Percentiles rank a stretch among this genome's conserved stretches.
Conservation (phyloP, 2,113 vertebrate species). For the Sterrhoptilus dennistouni region DNA sequence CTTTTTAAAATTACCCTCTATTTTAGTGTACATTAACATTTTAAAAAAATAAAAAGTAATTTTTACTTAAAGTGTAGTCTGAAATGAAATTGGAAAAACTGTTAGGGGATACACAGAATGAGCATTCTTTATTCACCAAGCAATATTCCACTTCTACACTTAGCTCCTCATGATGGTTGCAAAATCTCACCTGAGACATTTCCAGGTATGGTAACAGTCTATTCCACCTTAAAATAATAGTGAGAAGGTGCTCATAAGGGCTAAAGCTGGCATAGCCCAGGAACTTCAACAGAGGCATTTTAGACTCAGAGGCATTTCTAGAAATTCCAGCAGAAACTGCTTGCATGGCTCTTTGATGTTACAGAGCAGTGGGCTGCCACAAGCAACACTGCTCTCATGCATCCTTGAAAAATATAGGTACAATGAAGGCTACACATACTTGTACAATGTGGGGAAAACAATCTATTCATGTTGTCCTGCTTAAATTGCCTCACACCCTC, state of each 20-base stretch:
- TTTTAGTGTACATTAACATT: background rate
- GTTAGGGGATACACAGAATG: background rate
- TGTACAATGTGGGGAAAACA: background rate
- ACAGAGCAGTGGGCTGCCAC: background rate
- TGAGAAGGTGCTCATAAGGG: background rate
- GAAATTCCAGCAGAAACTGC: background rate
- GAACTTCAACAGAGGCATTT: background rate
- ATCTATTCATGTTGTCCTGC: background rate
- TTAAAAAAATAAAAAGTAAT: background rate
- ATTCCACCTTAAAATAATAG: background rate
- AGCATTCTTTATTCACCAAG: background rate
- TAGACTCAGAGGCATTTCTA: background rate
- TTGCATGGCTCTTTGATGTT: accelerated
- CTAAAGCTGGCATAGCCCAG: background rate
- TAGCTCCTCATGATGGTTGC: background rate
- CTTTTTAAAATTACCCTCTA: background rate
- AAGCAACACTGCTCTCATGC: background rate
- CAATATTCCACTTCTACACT: background rate
- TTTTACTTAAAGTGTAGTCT: background rate
- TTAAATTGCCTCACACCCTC: background rate
- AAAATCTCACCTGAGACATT: background rate
- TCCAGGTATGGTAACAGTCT: background rate
- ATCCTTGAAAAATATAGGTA: background rate
- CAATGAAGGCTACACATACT: background rate
- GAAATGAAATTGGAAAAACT: background rate